Percentiles rank a stretch among this genome's conserved stretches.
These are phyloP conservation scores for Stenodema calcarata DNA, from an alignment of 2,888 invertebrate genomes.

Conservation along the genomic window DNA sequence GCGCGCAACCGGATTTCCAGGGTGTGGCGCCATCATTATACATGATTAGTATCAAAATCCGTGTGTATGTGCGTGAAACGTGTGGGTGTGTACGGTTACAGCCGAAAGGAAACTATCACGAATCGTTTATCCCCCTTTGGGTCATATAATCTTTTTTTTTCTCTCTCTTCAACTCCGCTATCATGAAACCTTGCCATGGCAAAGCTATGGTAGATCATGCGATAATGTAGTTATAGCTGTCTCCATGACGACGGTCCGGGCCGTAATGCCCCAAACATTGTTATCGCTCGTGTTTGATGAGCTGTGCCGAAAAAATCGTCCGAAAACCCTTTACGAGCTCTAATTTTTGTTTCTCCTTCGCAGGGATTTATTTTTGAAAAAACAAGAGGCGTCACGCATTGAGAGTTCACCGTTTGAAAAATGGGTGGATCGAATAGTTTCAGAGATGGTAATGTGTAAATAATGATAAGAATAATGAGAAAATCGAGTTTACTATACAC, in stretches of 20 bases:
- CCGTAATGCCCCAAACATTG: slow-evolving; percentile 20
- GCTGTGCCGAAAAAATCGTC: neutral
- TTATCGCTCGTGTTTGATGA: slow-evolving; percentile 12
- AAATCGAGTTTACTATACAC: no score
- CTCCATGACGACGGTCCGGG: neutral
- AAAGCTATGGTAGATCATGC: slow-evolving; percentile 3
- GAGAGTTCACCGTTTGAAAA: neutral
- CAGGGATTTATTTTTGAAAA: neutral
- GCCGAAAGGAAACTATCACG: neutral
- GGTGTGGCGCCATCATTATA: neutral
- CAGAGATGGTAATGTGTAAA: neutral
- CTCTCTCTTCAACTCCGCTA: neutral
- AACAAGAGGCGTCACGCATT: neutral
- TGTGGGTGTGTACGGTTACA: neutral
- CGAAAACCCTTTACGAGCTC: neutral
- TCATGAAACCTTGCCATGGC: neutral
- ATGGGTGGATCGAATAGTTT: neutral
- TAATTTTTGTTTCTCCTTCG: neutral
- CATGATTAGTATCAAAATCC: neutral
- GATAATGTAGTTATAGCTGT: neutral
- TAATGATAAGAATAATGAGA: no score
- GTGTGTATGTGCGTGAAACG: neutral
- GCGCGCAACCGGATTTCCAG: neutral
- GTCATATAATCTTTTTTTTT: neutral
- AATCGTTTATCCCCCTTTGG: neutral